These are phyloP conservation scores for Shinisaurus crocodilurus DNA, from an alignment of 2,113 vertebrate species.

Conservation along the genomic window DNA sequence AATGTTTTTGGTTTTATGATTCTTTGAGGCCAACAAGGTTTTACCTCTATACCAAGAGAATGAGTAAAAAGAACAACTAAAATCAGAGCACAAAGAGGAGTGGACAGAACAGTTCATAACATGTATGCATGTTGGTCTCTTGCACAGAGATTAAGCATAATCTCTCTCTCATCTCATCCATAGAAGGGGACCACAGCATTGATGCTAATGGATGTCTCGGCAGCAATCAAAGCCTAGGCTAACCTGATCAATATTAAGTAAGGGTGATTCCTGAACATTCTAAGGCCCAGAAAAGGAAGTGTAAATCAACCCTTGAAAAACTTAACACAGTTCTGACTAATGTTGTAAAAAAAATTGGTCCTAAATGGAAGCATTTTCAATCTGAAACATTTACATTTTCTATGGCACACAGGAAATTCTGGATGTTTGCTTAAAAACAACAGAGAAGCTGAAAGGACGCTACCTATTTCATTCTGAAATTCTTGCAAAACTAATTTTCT, in stretches of 20 bases:
- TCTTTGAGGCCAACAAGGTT: neutral
- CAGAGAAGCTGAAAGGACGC: neutral
- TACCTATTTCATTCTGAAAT: constrained; percentile 33
- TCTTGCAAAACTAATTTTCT: constrained; percentile 68
- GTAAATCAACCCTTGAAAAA: neutral
- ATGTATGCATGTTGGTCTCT: no score
- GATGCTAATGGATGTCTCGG: neutral
- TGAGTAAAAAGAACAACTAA: neutral
- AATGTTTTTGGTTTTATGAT: neutral
- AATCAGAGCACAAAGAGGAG: neutral
- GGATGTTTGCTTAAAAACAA: constrained; percentile 35
- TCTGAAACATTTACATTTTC: constrained; percentile 12
- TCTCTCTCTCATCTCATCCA: neutral
- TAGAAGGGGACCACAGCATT: no score
- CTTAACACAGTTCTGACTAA: constrained; percentile 1
- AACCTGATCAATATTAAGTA: neutral
- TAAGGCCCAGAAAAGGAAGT: neutral
- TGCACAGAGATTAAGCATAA: neutral
- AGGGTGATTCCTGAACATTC: neutral
- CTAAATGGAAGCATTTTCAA: constrained; percentile 13
- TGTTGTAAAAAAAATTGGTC: neutral
- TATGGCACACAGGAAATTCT: constrained; percentile 3
- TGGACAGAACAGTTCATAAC: neutral
- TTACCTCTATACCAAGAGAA: neutral
- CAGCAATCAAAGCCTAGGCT: neutral